These are phyloP conservation scores for Globicephala melas DNA, from an alignment of 2,113 vertebrate species.

Conservation along the genomic window DNA sequence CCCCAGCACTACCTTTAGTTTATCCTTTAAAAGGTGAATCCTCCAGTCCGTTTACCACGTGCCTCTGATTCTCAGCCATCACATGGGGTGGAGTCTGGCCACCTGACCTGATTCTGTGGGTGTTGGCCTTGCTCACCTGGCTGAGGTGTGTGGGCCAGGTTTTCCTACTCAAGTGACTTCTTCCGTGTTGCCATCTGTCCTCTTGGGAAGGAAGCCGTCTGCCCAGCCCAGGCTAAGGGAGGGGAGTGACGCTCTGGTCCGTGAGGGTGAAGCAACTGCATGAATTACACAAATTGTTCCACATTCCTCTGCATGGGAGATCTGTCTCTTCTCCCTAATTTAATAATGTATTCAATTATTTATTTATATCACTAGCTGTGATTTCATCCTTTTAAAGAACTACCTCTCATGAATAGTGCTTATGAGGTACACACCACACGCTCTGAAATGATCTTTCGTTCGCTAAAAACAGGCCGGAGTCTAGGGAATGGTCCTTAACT, in stretches of 20 bases:
- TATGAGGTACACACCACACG: fast-evolving
- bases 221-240: not conserved
- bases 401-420: not conserved
- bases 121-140: fast-evolving
- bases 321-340: too few species aligned
- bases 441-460: not conserved
- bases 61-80: fast-evolving
- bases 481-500: not conserved
- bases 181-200: fast-evolving
- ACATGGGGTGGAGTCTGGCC: fast-evolving
- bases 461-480: too few species aligned
- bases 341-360: not conserved
- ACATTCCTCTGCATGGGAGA: too few species aligned
- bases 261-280: not conserved
- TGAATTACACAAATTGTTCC: too few species aligned
- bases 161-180: too few species aligned
- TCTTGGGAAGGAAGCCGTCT: fast-evolving
- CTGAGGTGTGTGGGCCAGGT: fast-evolving
- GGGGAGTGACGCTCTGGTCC: fast-evolving
- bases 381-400: not conserved
- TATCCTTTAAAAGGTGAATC: too few species aligned
- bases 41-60: fast-evolving
- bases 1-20: not conserved
- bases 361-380: not conserved
- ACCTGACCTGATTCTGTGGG: too few species aligned